Conservation (phyloP, 92 coral and sea anemone genomes). For the Umimayanthus chanpuru region DNA sequence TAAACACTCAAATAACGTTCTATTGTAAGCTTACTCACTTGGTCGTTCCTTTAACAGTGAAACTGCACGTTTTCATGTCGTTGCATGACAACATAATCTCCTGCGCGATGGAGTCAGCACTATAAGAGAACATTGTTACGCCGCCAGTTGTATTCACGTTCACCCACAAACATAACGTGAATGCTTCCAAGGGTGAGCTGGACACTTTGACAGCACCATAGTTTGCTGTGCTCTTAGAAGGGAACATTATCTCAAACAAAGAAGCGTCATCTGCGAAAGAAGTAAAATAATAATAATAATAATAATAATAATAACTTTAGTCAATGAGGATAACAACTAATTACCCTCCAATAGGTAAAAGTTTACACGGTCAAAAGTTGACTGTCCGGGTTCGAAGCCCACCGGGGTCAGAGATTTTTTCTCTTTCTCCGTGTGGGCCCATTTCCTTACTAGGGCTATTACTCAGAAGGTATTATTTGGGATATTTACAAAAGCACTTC, state of each 20-base stretch:
- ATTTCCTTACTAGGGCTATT: no score
- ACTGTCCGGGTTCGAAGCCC: no score
- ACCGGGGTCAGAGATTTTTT: no score
- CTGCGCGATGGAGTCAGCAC: background rate
- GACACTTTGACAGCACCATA: slow-evolving; percentile 7
- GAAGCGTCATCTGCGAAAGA: background rate
- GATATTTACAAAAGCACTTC: no score
- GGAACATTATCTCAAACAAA: slow-evolving; percentile 4
- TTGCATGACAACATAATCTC: background rate
- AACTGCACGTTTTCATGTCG: background rate
- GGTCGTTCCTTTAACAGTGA: background rate
- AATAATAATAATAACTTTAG: no score
- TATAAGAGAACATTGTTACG: background rate
- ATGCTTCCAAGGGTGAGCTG: slow-evolving; percentile 4
- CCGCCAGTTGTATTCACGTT: background rate
- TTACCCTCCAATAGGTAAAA: no score
- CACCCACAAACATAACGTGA: slow-evolving; percentile 7
- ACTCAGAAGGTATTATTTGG: no score
- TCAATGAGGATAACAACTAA: no score
- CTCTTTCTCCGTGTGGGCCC: no score
- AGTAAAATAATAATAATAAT: no score
- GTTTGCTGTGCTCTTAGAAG: slow-evolving; percentile 10
- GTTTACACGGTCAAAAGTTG: no score
- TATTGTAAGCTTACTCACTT: background rate
- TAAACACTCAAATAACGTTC: background rate